A percentile compares a stretch with the other conserved stretches of the same genome.
These are phyloP conservation scores for Eilema depressum DNA, from an alignment of 2,888 invertebrate genomes.

Conservation along the genomic window DNA sequence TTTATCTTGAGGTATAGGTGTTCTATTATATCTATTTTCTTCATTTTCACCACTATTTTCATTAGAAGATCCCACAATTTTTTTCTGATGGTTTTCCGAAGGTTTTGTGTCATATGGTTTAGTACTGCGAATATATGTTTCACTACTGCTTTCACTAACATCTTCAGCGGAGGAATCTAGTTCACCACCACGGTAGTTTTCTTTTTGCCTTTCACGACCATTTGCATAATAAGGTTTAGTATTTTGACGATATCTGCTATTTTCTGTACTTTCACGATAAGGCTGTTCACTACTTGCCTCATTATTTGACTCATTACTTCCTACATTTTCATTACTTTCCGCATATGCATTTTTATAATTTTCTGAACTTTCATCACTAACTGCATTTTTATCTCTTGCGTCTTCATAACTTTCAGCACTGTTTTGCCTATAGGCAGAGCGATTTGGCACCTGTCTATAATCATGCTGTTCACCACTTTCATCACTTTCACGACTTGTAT, in stretches of 20 bases:
- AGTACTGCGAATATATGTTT: neutral
- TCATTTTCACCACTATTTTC: constrained; percentile 42
- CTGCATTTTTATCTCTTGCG: constrained; percentile 22
- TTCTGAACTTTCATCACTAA: constrained; percentile 29
- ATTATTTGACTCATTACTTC: constrained; percentile 17
- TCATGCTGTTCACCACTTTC: constrained; percentile 41
- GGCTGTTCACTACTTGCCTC: constrained; percentile 21
- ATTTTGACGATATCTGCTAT: constrained; percentile 33
- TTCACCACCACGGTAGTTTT: constrained; percentile 1
- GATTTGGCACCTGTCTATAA: constrained; percentile 18
- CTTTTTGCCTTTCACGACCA: constrained; percentile 7
- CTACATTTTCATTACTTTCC: constrained; percentile 34
- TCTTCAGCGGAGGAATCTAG: constrained; percentile 43
- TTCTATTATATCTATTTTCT: constrained; percentile 17
- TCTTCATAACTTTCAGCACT: constrained; percentile 40
- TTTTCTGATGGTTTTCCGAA: constrained; percentile 18
- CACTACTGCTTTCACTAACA: constrained; percentile 22
- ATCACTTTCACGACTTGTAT: constrained; percentile 34
- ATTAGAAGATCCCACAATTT: constrained; percentile 22
- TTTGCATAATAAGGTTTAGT: constrained; percentile 14
- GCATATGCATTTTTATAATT: constrained; percentile 32
- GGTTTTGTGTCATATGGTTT: constrained; percentile 1
- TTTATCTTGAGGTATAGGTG: constrained; percentile 13
- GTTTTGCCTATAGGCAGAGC: constrained; percentile 22
- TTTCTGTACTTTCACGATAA: constrained; percentile 35